Conservation (phyloP, 2,888 invertebrate species). For the Trissoscelio sp. region DNA sequence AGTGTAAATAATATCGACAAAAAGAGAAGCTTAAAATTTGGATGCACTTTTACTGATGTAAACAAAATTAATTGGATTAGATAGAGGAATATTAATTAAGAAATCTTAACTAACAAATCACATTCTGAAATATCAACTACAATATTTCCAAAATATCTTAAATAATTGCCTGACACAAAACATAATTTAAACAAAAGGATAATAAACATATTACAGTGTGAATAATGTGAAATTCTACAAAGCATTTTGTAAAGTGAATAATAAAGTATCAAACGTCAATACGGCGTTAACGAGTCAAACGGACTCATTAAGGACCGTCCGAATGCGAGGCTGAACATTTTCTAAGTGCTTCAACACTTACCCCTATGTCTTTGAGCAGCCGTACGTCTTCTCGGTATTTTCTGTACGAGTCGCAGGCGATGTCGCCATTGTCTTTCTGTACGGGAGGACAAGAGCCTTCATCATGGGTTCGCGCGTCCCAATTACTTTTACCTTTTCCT, state of each 20-base stretch:
- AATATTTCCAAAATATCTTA: no score
- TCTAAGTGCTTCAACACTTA: constrained; percentile 54
- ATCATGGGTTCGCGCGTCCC: constrained; percentile 85
- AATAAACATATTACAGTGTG: not conserved
- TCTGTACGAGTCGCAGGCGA: constrained; percentile 89
- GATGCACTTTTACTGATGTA: no score
- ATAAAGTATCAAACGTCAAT: constrained; percentile 40
- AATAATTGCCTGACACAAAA: no score
- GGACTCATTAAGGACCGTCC: constrained; percentile 29
- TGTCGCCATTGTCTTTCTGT: constrained; percentile 86
- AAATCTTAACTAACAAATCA: no score
- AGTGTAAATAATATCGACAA: no score
- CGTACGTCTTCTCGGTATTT: constrained; percentile 85
- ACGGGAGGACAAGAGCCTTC: constrained; percentile 84
- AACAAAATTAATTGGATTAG: no score
- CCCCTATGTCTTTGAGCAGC: constrained; percentile 71
- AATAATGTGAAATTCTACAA: not conserved
- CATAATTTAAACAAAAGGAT: no score
- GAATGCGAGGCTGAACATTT: constrained; percentile 6
- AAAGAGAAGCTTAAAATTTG: no score
- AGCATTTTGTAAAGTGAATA: constrained; percentile 29
- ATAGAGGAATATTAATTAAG: no score
- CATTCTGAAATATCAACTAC: no score
- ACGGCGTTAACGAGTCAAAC: constrained; percentile 43
- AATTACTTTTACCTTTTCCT: constrained; percentile 88